Base-by-base conservation (phyloP, 2,797 vertebrate genomes). In the Hemibagrus guttatus region DNA sequence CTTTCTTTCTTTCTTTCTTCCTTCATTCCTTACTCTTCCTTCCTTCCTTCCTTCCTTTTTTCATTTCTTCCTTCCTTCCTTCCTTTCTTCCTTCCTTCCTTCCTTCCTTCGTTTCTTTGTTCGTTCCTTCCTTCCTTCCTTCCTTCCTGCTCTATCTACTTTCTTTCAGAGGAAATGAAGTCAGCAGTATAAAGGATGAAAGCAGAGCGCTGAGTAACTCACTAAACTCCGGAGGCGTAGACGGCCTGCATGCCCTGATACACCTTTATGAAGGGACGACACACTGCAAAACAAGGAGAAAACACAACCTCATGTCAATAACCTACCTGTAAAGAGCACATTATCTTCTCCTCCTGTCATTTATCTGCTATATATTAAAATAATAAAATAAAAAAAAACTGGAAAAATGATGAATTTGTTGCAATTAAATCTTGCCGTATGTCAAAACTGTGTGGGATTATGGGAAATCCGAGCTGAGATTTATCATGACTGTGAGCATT, bases 241-340 rank as follows among this genome's bases (percentile, higher is more conserved):
- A 99, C 95, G 0, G 96, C 96, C 86, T 98, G 97, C 97, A 98
- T 97, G 87, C 96, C 97, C 92, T 99, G 98, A 93, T 99, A 99
- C 84, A 99, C 94, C 91, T 97, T 98, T 92, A 99, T 92, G 91
- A 97, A 99, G 1, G 97, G 97, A 59, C 93, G 95, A 92, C 97
- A 99, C 0, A 91, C 98, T 99, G 94, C 9, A 81, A 90, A 61
- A 68, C 90, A 75, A 1, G 3, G 2, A 71, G 7, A 19, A 16
- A 39, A 7, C 23, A 69, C 26, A 35, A 61, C 59, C 52, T 72
- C 14, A 6, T 54, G 1, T 52, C 0, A 54, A 16, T 23, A 12
- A n/a, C 3, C 14, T 14, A n/a, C 71, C 12, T 14, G 16, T 21
- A 31, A 5, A 54, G 16, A 28, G 14, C 12, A 52, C 0, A 31